Evolutionary conservation across 1,140 invertebrate species (phyloP).

Genomic region (Stegodyphus mimosarum): DNA sequence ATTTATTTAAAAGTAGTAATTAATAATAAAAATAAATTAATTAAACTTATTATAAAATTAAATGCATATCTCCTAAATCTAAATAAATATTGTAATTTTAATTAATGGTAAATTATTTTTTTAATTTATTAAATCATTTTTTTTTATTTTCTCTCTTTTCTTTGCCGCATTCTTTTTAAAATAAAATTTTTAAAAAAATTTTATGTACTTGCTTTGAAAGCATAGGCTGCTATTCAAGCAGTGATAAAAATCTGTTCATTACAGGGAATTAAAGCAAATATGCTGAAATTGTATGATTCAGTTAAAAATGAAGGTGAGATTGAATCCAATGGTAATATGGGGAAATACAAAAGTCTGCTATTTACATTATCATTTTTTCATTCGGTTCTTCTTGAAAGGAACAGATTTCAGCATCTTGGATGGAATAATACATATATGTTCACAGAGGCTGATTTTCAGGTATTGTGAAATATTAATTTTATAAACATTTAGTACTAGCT

Average conservation of each 20-base stretch:
- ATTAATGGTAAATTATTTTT: too few relatives aligned
- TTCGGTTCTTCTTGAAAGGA: constrained; percentile 70
- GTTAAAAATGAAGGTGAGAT: constrained; percentile 65
- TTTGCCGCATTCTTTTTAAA: too few relatives aligned
- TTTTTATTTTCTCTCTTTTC: too few relatives aligned
- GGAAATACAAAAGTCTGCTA: constrained; percentile 70
- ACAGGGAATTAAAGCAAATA: constrained; percentile 70
- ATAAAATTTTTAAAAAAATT: too few relatives aligned
- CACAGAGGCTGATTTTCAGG: constrained; percentile 90
- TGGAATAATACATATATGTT: constrained; percentile 76
- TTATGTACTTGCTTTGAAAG: too few relatives aligned
- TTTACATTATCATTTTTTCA: constrained; percentile 71
- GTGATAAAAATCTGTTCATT: not conserved
- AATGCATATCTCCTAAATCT: too few relatives aligned
- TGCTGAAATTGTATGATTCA: constrained; percentile 69
- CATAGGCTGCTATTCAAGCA: too few relatives aligned
- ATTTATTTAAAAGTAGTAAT: too few relatives aligned
- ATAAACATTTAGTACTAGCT: not conserved
- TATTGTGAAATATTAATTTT: constrained; percentile 65
- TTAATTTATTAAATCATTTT: too few relatives aligned
- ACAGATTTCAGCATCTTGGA: constrained; percentile 71
- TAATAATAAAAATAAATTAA: too few relatives aligned
- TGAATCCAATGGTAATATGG: constrained; percentile 66
- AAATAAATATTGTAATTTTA: too few relatives aligned
- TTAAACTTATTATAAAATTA: too few relatives aligned